Evolutionary conservation across 2,797 vertebrate genomes (phyloP), one percentile per base, ranked within the genome.

Genomic region (Acanthurus leucopareius): DNA sequence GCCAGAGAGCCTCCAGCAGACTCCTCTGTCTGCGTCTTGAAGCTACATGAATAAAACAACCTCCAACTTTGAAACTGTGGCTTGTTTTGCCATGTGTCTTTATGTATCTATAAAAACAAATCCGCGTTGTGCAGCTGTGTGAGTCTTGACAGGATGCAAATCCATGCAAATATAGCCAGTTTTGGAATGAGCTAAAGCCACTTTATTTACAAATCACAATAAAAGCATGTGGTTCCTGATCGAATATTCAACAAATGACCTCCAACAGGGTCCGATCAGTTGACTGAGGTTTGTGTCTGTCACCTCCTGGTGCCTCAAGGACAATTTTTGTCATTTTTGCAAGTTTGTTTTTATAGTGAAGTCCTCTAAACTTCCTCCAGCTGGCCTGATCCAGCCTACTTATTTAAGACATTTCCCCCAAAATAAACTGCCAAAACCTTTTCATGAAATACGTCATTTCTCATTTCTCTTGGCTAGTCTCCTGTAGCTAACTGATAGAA

Each of bases 1-100:
- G 80, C 79, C 80, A 81, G 61, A 83, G 77, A 77, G 87, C 80
- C 61, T 82, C 79, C 81, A 75, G 65, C 77, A 60, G 77, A 57
- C 88, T 80, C 38, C 70, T 61, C 69, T 60, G 81, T 66, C 81
- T 81, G 56, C 61, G 1, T 75, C 78, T 65, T 19, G 19, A 47
- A 69, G 79, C 78, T 22, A 5, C 87, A 90, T 89, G 88, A 90
- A 92, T 91, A 89, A 91, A 88, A 86, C 78, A 84, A 64, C 35
- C 75, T 75, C 67, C 78, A 72, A 53, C 77, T 90, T 78, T 77
- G 3, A 63, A 67, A 78, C 79, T 53, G 13, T 13, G 77, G 66
- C 80, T 69, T 57, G 65, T 69, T 70, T 65, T 61, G 40, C 17
- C 17, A 0, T 42, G 38, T 16, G 20, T 79, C 60, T 82, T 80